phyloP scores from a whole-genome alignment of 1,140 invertebrate species.

The Drosophila sp. region DNA sequence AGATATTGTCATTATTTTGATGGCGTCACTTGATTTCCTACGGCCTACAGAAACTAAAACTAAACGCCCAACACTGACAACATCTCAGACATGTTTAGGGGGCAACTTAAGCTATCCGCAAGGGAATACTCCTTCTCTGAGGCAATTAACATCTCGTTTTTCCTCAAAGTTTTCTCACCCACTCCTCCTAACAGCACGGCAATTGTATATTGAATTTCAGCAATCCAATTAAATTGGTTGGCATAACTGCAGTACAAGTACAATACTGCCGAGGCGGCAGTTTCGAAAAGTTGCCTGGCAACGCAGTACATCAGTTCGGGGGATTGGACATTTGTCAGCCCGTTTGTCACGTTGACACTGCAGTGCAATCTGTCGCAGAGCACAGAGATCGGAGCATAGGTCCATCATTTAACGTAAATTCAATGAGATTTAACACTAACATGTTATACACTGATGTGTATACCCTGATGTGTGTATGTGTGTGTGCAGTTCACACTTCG shows the following conservation, averaged over 20 bases:
- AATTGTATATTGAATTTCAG: conserved; percentile 68
- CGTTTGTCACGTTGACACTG: conserved; percentile 16
- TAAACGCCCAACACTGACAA: conserved; percentile 19
- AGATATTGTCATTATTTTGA: conserved; percentile 50
- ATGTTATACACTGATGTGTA: conserved; percentile 17
- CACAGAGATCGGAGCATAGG: conserved; percentile 11
- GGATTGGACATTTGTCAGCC: conserved; percentile 14
- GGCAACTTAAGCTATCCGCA: not conserved
- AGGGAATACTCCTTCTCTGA: conserved; percentile 10
- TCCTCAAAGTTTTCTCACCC: not conserved
- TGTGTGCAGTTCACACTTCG: conserved; percentile 30
- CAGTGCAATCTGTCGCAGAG: conserved; percentile 37
- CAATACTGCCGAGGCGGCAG: conserved; percentile 1
- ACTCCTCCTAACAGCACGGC: not conserved
- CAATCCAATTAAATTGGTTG: conserved; percentile 69
- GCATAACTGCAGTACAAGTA: conserved; percentile 38
- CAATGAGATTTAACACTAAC: conserved; percentile 46
- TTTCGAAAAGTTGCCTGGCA: not conserved
- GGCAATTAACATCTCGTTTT: conserved; percentile 70
- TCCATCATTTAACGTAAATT: conserved; percentile 36
- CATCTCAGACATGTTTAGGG: conserved; percentile 12
- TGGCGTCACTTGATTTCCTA: conserved; percentile 68
- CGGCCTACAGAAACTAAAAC: conserved; percentile 20
- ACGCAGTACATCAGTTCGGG: conserved; percentile 8
- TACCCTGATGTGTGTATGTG: not conserved